Base-by-base conservation (phyloP, 2,113 vertebrate genomes). In the Protobothrops flavoviridis region DNA sequence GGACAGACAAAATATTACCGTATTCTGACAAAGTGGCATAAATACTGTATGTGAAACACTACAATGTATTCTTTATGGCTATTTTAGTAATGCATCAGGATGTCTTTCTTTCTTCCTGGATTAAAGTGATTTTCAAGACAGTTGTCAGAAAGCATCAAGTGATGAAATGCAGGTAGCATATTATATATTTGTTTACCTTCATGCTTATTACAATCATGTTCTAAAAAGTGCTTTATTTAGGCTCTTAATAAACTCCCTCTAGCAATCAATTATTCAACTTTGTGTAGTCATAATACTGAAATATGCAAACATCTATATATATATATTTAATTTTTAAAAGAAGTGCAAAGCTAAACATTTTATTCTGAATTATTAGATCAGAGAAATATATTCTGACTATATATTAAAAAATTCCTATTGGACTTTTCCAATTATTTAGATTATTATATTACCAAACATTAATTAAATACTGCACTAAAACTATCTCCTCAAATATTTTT, bases 221-320 rank as follows among this genome's bases (percentile, higher is more conserved):
- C 97, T 97, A 97, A 95, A 96, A 97, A 97, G 94, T 91, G 94
- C 94, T 96, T 95, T 96, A 94, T 95, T 98, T 96, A 97, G 96
- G 96, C 95, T 96, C 97, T 97, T 96, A 97, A 96, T 97, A 97
- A 97, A 96, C 94, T 96, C 91, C 94, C 97, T 97, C 97, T 95
- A 57, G 97, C 97, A 97, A 98, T 97, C 97, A 97, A 96, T 97
- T 97, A 97, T 94, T 0, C 1, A 93, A 94, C 96, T 97, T 97
- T 97, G 97, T 97, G 96, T 98, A 95, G 94, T 97, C 97, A 45
- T 45, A 85, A 52, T 59, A 33, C 15, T 74, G 64, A 39, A 81
- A 81, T 21, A 81, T 2, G 96, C 94, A 95, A 6, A 94, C 96
- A 93, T 94, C 97, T 96, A 93, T 93, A 97, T 96, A 48, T 48